Base-by-base conservation (phyloP, 2,113 vertebrate genomes). In the Danionella cerebrum region DNA sequence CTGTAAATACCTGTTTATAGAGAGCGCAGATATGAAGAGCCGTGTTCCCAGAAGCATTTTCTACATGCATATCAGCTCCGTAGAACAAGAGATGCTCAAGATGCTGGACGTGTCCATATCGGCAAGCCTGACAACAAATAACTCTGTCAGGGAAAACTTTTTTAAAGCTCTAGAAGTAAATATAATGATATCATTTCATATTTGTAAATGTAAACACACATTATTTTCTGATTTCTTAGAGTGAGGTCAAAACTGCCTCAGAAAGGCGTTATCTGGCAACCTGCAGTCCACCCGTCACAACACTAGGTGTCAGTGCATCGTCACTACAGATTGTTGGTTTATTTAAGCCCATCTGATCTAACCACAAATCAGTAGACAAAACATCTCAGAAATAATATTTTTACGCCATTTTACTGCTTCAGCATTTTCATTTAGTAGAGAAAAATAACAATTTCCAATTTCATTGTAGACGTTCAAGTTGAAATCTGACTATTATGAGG, bases 21-120 rank as follows among this genome's bases (percentile, higher is more conserved):
- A 92, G 84, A 6, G 90, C 91, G 10, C 90, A 90, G 84, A 90
- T 86, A 78, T 92, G 90, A 31, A 91, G 80, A 2, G 90, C 89
- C 0, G 87, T 87, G 77, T 90, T 92, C 18, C 90, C 89, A 0
- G 90, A 89, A 19, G 88, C 86, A 0, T 91, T 90, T 78, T 89
- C 84, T 0, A 87, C 89, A 0, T 79, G 76, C 86, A 87, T 93
- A 70, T 89, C 88, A 0, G 85, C 89, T 0, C 88, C 89, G 1
- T 92, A 93, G 79, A 90, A 89, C 21, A 91, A 76, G 6, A 89
- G 83, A 59, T 90, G 88, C 79, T 91, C 89, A 70, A 89, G 78
- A 68, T 90, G 88, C 5, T 90, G 84, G 11, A 87, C 83, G 0
- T 88, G 85, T 0, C 80, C 91, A 0, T 93, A 90, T 7, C 91